Evolutionary conservation across 1,140 invertebrate species (phyloP), one percentile per base, ranked within the genome.

Genomic region (Himalopsyche phryganea): DNA sequence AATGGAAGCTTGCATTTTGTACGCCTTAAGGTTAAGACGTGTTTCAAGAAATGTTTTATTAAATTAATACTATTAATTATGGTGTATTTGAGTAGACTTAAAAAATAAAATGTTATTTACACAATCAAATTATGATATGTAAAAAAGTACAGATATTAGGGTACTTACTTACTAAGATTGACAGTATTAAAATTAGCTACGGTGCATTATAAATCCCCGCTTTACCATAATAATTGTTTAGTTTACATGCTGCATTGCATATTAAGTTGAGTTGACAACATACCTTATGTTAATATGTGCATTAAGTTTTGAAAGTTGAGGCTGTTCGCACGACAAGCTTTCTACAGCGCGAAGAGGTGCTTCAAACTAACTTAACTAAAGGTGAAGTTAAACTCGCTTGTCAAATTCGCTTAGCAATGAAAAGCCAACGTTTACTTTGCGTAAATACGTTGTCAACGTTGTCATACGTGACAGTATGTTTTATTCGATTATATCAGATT

Each of bases 211-310:
- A 46, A 46, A 46, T 55, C 11, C 11, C 15, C 49, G 33, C 47
- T 40, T 15, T 17, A 17, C 38, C 36, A 44, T 61, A 58, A 58
- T 58, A 62, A 28, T 50, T 62, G 45, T n/a, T 23, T 42, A 53
- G 58, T 62, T 62, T 62, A 50, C 60, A 62, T 62, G 58, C 45
- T 62, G 60, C 54, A 58, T 50, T 50, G 55, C 50, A 62, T 58
- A 58, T 62, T 62, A 54, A 58, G 56, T 58, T 58, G 51, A 58
- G 60, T 62, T 62, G 60, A 58, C 60, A 53, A 58, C 41, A 61
- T 54, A 62, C 60, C 60, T 62, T 58, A 62, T 58, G 60, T 62
- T 62, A 62, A 62, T 62, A 62, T 62, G 55, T 62, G 60, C 60
- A 58, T 62, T 62, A 62, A 62, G 60, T 62, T 62, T 58, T 14